Percentiles rank a stretch among this genome's conserved stretches.
phyloP scores from a whole-genome alignment of 2,797 vertebrate genomes.

The Lagorchestes hirsutus region DNA sequence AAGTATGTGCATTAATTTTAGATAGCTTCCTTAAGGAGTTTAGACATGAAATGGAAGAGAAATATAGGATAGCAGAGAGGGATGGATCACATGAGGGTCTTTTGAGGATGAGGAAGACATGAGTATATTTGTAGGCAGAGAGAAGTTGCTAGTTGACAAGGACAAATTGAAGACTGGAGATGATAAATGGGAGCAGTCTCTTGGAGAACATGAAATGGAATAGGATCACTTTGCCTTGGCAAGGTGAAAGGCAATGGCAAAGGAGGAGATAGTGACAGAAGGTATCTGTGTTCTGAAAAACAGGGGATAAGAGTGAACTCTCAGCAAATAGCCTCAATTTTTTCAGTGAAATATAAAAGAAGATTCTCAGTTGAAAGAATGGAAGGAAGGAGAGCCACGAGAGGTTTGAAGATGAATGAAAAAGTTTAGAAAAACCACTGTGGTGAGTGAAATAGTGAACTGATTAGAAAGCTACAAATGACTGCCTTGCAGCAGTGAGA shows the following conservation, averaged over 20 bases:
- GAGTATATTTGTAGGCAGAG: conserved; percentile 19
- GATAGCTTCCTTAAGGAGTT: conserved; percentile 58
- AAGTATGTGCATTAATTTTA: conserved; percentile 49
- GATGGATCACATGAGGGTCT: conserved; percentile 42
- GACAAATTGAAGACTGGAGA: conserved; percentile 28
- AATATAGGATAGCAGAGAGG: conserved; percentile 30
- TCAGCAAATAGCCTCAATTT: background rate
- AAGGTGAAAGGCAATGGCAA: background rate
- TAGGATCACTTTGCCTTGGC: background rate
- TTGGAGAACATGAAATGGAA: background rate
- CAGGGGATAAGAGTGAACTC: background rate
- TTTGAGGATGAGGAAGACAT: conserved; percentile 29
- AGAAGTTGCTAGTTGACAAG: conserved; percentile 19
- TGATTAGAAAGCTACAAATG: background rate
- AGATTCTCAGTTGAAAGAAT: background rate
- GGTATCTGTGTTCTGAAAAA: background rate
- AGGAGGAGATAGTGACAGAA: background rate
- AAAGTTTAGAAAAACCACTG: background rate
- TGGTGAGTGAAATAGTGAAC: conserved; percentile 14
- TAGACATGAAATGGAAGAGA: conserved; percentile 54
- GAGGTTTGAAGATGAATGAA: background rate
- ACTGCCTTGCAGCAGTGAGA: conserved; percentile 40
- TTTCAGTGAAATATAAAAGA: conserved; percentile 43
- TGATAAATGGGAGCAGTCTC: background rate
- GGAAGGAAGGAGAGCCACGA: background rate